These are phyloP conservation scores for Scelioninae gen. 2 DNA, from an alignment of 2,888 invertebrate genomes.

Conservation along the genomic window DNA sequence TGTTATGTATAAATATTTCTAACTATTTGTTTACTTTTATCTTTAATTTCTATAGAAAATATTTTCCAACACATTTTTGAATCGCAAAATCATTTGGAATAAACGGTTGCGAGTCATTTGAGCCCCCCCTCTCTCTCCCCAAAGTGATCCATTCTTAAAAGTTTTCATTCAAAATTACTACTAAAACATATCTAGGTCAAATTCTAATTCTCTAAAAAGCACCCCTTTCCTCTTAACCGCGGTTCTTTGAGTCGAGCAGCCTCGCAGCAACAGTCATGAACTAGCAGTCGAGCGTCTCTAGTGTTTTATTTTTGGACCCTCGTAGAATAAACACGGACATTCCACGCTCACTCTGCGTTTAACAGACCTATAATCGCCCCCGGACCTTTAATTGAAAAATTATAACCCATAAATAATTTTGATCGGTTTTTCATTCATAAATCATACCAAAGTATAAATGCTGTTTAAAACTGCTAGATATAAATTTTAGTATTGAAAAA, in stretches of 20 bases:
- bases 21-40: too few species aligned
- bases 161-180: not conserved
- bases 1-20: not conserved
- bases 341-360: conserved; percentile 18
- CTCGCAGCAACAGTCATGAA: conserved; percentile 41
- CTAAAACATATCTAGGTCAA: conserved; percentile 27
- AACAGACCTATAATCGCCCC: conserved; percentile 34
- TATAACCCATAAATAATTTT: not conserved
- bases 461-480: too few species aligned
- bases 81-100: too few species aligned
- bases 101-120: too few species aligned
- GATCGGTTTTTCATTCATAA: not conserved
- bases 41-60: too few species aligned
- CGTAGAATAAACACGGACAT: conserved; percentile 49
- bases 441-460: too few species aligned
- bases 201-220: conserved; percentile 19
- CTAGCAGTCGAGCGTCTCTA: conserved; percentile 47
- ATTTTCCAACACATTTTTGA: too few species aligned
- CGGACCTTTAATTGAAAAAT: not conserved
- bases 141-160: not conserved
- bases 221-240: conserved; percentile 33
- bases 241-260: conserved; percentile 37
- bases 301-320: conserved; percentile 54
- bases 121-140: too few species aligned
- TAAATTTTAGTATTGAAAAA: too few species aligned